phyloP scores from a whole-genome alignment of 2,888 invertebrate genomes.

The Linnaemya vulpina region DNA sequence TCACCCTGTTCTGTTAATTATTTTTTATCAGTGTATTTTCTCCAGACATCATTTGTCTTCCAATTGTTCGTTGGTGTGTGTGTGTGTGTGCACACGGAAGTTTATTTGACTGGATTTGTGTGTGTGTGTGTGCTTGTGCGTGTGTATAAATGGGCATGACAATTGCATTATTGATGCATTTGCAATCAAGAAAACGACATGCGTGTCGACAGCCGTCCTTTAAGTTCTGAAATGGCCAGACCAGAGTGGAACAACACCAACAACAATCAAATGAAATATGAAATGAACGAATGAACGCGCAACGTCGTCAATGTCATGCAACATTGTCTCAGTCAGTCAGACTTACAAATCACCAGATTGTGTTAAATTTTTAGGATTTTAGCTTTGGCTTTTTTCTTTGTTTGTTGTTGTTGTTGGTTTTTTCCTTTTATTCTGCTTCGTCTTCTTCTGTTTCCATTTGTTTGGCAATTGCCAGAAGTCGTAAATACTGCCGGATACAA shows the following conservation, averaged over 20 bases:
- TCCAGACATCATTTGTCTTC: conserved; percentile 37
- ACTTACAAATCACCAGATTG: conserved; percentile 60
- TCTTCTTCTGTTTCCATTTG: neutral
- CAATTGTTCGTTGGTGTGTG: neutral
- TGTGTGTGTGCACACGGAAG: conserved; percentile 28
- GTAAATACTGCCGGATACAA: neutral
- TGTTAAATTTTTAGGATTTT: conserved; percentile 53
- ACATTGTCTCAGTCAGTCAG: conserved; percentile 59
- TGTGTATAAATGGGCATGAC: conserved; percentile 25
- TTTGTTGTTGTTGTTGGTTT: neutral
- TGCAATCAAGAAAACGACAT: conserved; percentile 59
- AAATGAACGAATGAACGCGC: conserved; percentile 9
- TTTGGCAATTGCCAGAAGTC: conserved; percentile 47
- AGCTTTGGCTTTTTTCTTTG: neutral
- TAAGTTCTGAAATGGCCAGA: conserved; percentile 50
- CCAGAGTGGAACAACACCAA: conserved; percentile 31
- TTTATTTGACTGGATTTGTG: neutral
- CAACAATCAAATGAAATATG: conserved; percentile 14
- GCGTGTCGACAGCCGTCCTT: conserved; percentile 62
- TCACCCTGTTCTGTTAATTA: neutral
- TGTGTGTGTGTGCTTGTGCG: neutral
- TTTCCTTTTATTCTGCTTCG: no score
- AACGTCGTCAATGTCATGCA: conserved; percentile 70
- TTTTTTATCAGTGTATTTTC: conserved; percentile 37
- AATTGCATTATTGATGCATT: conserved; percentile 69